phyloP scores from a whole-genome alignment of 2,888 invertebrate species.

The Sphaerophoria taeniata region DNA sequence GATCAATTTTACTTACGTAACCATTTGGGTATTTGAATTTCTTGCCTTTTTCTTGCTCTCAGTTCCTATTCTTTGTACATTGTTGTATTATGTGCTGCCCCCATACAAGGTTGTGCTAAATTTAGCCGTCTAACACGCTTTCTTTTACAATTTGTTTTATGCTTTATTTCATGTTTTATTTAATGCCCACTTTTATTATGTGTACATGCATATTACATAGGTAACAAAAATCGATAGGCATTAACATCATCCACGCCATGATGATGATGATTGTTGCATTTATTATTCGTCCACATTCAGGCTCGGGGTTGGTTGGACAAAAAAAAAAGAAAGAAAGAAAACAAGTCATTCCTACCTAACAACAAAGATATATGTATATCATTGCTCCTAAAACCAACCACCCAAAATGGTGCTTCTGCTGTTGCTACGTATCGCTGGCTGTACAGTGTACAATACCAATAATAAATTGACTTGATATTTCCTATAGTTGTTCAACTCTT shows the following conservation, averaged over 20 bases:
- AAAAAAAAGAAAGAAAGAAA: constrained; percentile 37
- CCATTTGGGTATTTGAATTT: constrained; percentile 26
- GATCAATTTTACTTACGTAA: constrained; percentile 48
- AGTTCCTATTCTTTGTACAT: not conserved
- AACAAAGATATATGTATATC: constrained; percentile 9
- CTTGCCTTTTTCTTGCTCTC: constrained; percentile 25
- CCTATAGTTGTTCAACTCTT: constrained; percentile 51
- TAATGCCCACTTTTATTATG: constrained; percentile 1
- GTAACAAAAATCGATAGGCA: constrained; percentile 70
- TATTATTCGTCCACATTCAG: constrained; percentile 69
- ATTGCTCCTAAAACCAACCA: constrained; percentile 7
- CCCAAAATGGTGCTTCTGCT: constrained; percentile 48
- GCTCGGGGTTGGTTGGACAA: constrained; percentile 71
- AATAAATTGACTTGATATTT: constrained; percentile 54
- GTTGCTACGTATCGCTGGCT: constrained; percentile 22
- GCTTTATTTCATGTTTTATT: constrained; percentile 18
- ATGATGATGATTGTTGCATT: constrained; percentile 70
- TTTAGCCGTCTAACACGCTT: constrained; percentile 60
- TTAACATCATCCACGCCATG: constrained; percentile 61
- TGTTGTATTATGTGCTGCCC: constrained; percentile 30
- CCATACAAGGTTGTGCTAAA: constrained; percentile 58
- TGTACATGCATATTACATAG: constrained; percentile 5
- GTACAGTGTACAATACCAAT: constrained; percentile 51
- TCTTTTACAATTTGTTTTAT: constrained; percentile 30
- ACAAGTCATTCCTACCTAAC: constrained; percentile 7